Evolutionary conservation across 2,888 invertebrate species (phyloP).

Genomic region (Drosophila imparisetae): DNA sequence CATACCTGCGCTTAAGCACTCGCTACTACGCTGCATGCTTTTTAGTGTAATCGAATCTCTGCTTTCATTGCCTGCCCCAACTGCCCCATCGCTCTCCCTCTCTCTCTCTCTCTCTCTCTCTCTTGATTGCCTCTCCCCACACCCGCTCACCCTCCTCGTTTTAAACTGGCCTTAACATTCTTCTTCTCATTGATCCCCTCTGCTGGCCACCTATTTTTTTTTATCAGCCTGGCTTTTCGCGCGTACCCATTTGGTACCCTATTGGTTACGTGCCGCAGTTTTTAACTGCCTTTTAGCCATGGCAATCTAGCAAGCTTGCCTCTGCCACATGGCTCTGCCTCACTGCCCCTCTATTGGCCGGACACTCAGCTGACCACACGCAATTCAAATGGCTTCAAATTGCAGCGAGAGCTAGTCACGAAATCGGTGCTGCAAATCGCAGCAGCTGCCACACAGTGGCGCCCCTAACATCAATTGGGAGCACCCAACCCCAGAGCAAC

Average conservation of each 20-base stretch:
- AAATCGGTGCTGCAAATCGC: constrained; percentile 26
- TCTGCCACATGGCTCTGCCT: neutral
- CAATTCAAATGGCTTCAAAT: constrained; percentile 61
- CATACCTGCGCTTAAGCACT: constrained; percentile 32
- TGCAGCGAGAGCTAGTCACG: constrained; percentile 26
- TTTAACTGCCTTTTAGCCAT: constrained; percentile 68
- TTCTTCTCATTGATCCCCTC: neutral
- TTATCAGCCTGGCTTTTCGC: constrained; percentile 61
- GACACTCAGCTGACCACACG: constrained; percentile 55
- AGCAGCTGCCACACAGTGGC: constrained; percentile 29
- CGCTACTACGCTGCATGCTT: constrained; percentile 18
- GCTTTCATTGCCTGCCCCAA: constrained; percentile 35
- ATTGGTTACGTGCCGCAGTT: constrained; percentile 66
- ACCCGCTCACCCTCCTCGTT: neutral
- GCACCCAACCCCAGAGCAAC: neutral
- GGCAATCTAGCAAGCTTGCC: constrained; percentile 21
- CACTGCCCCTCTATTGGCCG: neutral
- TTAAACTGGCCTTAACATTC: neutral
- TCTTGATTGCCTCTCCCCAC: constrained; percentile 12
- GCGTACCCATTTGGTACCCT: constrained; percentile 56
- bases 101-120: neutral
- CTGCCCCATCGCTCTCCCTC: neutral
- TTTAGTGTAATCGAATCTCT: constrained; percentile 57
- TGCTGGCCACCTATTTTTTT: neutral
- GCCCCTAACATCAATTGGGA: neutral